Percentiles rank a stretch among this genome's conserved stretches.
Conservation (phyloP, 2,113 vertebrate species). For the Hippocampus abdominalis region DNA sequence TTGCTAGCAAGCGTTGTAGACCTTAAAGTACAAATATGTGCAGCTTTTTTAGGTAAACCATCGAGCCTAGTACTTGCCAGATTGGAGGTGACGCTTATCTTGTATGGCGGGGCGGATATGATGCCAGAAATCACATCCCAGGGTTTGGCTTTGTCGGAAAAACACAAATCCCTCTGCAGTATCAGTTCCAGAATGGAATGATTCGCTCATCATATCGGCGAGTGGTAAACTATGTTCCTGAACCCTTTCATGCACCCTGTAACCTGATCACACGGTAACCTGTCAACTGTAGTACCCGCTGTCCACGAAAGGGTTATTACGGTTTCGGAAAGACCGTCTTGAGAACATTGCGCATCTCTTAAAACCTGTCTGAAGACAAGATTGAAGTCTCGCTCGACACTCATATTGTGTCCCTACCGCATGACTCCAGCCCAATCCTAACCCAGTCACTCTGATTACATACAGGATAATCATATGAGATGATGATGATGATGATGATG, state of each 20-base stretch:
- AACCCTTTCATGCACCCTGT: no score
- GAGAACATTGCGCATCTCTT: not conserved
- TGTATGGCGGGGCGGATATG: not conserved
- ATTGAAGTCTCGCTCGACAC: not conserved
- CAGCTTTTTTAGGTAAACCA: not conserved
- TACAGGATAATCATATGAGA: slow-evolving; percentile 33
- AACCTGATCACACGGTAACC: no score
- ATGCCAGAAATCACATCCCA: not conserved
- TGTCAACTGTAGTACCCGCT: no score
- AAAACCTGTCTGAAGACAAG: not conserved
- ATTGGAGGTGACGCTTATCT: not conserved
- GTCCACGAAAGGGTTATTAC: not conserved
- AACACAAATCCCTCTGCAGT: not conserved
- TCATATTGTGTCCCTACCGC: not conserved
- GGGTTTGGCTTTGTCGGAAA: not conserved
- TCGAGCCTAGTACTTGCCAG: not conserved
- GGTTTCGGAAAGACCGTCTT: not conserved
- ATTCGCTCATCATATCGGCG: not conserved
- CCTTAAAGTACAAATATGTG: not conserved
- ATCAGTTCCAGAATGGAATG: not conserved
- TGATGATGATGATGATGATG: slow-evolving; percentile 23
- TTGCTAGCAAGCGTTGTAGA: not conserved
- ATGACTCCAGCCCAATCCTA: slow-evolving; percentile 11
- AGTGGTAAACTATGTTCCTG: not conserved
- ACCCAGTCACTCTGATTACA: slow-evolving; percentile 49